Base-by-base conservation (phyloP, 2,113 vertebrate genomes). In the Anarhynchus alexandrinus region DNA sequence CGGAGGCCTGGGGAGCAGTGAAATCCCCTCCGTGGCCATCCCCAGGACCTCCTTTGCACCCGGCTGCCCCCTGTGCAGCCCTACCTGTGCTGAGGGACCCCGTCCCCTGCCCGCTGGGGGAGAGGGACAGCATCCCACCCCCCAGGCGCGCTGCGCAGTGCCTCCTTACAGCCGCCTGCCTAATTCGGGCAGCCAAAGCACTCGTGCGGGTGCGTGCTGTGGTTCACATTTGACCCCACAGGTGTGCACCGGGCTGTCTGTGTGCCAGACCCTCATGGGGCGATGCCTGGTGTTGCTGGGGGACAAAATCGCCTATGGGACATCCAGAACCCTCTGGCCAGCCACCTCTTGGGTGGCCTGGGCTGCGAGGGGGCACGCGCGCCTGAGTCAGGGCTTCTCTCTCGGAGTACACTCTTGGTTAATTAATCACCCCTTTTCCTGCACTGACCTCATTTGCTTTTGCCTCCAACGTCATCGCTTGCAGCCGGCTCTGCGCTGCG, bases 241-340 rank as follows among this genome's bases (percentile, higher is more conserved):
- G 0, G 6, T 21, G 43, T 18, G 34, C 12, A 17, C 38, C 6
- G 30, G 38, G 57, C 29, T 58, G 13, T 34, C 62, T 2, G 1
- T 10, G 30, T 23, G 51, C 20, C 1, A 5, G 51, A 55, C 32
- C 14, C 27, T 32, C 64, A 10, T 2, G 32, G 15, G 29, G 8
- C 5, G 6, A 29, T 9, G 8, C 12, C 64, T 0, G 1, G 45
- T 0, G 0, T 51, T 12, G 5, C 51, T 7, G 8, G 2, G 30
- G 36, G 8, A 76, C 34, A 58, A 52, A 36, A 65, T 40, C 13
- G 2, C 8, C 16, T 7, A 10, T 4, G 13, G 18, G 49, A 23
- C 29, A 74, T 25, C 34, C 73, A 45, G 51, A 40, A 36, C 29
- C 26, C 51, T 42, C 64, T 19, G 49, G 27, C 10, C 49, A 26